A percentile compares a stretch with the other conserved stretches of the same genome.
Conservation (phyloP, 2,888 invertebrate species). For the Plebejus anna region DNA sequence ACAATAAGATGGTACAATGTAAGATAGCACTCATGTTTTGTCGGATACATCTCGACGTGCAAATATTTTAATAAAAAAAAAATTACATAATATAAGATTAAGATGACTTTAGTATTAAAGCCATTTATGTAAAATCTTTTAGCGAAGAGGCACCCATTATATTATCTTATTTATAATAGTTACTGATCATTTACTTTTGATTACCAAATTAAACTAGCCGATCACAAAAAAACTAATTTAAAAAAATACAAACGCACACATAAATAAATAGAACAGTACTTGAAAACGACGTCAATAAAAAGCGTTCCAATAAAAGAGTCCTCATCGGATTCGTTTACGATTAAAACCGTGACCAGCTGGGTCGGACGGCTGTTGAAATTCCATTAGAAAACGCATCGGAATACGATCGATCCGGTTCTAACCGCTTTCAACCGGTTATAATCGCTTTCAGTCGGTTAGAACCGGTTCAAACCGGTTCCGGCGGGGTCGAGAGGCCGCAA, state of each 20-base stretch:
- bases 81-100: too few relatives aligned
- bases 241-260: not conserved
- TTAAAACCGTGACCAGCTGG: conserved; percentile 20
- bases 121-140: too few relatives aligned
- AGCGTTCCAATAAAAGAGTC: not conserved
- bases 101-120: too few relatives aligned
- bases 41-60: too few relatives aligned
- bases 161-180: too few relatives aligned
- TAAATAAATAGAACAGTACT: not conserved
- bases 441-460: conserved; percentile 39
- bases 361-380: not conserved
- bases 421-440: conserved; percentile 32
- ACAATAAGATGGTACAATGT: too few relatives aligned
- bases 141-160: too few relatives aligned
- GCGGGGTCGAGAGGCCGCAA: conserved; percentile 54
- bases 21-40: too few relatives aligned
- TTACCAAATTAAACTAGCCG: too few relatives aligned
- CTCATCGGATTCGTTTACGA: not conserved
- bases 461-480: conserved; percentile 45
- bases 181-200: too few relatives aligned
- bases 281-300: not conserved
- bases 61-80: too few relatives aligned
- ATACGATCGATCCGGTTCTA: conserved; percentile 3
- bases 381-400: conserved; percentile 12
- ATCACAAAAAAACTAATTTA: not conserved